Base-by-base conservation (phyloP, 2,888 invertebrate species). In the Amaurobius ferox region DNA sequence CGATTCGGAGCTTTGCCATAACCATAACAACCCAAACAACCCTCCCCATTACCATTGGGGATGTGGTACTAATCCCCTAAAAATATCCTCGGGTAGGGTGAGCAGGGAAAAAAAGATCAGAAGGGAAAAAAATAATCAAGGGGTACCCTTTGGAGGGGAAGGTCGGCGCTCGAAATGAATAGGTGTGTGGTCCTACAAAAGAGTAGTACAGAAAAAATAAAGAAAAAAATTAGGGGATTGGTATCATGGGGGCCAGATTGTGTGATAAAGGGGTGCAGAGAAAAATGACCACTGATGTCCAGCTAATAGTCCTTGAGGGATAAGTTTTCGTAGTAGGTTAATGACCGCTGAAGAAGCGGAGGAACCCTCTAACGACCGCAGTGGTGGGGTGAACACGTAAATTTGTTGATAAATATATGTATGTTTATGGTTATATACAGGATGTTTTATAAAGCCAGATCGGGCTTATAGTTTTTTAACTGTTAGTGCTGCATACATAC, bases 251-350 rank as follows among this genome's bases (percentile, higher is more conserved):
- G 3, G 5, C 55, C 2, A 55, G 23, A 55, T 55, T 55, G 23
- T 55, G 68, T 40, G 68, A 81, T 74, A 80, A 81, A 81, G 81
- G 74, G 81, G 74, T 78, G 55, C 32, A 30, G 40, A 67, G 67
- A 68, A 70, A 71, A 81, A 81, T 81, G 81, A 81, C 81, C 81
- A 74, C 74, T 44, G 70, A 48, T 67, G 73, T 73, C 68, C 48
- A 19, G 61, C 44, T 81, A 81, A 81, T 81, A 62, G 32, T 35
- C 26, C 32, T 61, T 29, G 62, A 64, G 62, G 79, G 39, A 23
- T 16, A 19, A 39, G n/a, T 35, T 55, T 55, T 3, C 3, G 55
- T 5, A 55, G 35, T 30, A 68, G 80, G 74, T 61, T 67, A 48
- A 71, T 79, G 79, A 71, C 70, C 40, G 2, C 23, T 1, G 23